Evolutionary conservation across 2,888 invertebrate genomes (phyloP), one percentile per base, ranked within the genome.

Genomic region (Drosophila trichaetosa): DNA sequence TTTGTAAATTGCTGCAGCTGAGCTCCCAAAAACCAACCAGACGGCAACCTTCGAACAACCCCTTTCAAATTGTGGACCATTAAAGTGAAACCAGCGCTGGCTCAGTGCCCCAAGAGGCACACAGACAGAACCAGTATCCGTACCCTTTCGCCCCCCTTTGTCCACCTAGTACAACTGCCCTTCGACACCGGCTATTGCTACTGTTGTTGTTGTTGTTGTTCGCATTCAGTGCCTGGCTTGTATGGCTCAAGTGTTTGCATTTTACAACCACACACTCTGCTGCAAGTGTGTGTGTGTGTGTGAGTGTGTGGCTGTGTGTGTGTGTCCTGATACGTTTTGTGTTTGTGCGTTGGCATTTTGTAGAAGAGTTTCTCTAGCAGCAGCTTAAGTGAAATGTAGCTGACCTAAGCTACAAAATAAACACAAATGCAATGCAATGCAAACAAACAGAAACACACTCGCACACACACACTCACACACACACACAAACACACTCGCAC

Each of bases 341-440:
- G 72, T 73, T 71, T 80, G 87, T 82, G 77, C 75, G 70, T 80
- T 78, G 76, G 83, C 73, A 74, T 81, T 76, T 80, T 82, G 70
- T 73, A 68, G 72, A 72, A 68, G 69, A 73, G 76, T 70, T 82
- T 69, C 79, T 71, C 79, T 71, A 68, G 78, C 65, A 73, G 51
- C 73, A 76, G 86, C 89, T 90, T 81, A 90, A 87, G 90, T 90
- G 90, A 91, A 90, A 90, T 90, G 90, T 90, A 90, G 91, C 91
- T 90, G 90, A 90, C 91, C 91, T 89, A 91, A 91, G 90, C 89
- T 81, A 80, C 81, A 85, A 80, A 87, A 84, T 81, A 91, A 91
- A 91, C 84, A 88, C 79, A 61, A 76, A 78, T 80, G 70, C 79
- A 69, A 78, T 27, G 67, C 54, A 69, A 74, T 10, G 67, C 54